Conservation (phyloP, 2,797 vertebrate genomes). For the Pantherophis alleghaniensis region DNA sequence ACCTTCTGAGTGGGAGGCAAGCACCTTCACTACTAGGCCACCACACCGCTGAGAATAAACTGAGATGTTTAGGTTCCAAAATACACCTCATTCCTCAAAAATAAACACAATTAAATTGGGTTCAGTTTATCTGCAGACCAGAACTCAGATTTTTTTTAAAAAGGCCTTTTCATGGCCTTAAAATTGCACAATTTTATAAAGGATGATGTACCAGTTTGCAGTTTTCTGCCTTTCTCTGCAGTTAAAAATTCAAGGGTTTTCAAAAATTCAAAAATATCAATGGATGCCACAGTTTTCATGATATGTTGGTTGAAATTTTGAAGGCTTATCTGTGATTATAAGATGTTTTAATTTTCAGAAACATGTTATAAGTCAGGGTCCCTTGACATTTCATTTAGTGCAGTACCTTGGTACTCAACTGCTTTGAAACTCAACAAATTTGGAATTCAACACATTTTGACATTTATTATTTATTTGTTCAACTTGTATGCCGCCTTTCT, state of each 20-base stretch:
- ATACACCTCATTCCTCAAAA: background rate
- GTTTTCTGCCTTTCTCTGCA: background rate
- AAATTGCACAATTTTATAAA: background rate
- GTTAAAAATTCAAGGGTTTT: background rate
- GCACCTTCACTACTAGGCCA: background rate
- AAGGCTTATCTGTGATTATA: background rate
- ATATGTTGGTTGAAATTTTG: background rate
- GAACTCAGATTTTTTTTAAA: background rate
- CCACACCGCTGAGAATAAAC: background rate
- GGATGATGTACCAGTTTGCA: background rate
- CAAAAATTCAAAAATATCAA: background rate
- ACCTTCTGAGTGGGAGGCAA: background rate
- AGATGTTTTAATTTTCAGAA: background rate
- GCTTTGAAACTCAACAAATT: too few relatives aligned
- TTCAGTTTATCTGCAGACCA: background rate
- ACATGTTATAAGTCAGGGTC: background rate
- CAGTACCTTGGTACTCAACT: background rate
- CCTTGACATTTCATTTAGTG: background rate
- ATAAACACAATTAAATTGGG: background rate
- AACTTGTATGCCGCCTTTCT: too few relatives aligned
- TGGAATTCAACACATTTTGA: too few relatives aligned
- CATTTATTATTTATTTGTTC: too few relatives aligned
- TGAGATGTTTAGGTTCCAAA: background rate
- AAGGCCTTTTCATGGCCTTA: background rate
- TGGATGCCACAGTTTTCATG: background rate